Percentiles rank a stretch among this genome's conserved stretches.
Conservation (phyloP, 2,888 invertebrate species). For the Platycheirus rosarum region DNA sequence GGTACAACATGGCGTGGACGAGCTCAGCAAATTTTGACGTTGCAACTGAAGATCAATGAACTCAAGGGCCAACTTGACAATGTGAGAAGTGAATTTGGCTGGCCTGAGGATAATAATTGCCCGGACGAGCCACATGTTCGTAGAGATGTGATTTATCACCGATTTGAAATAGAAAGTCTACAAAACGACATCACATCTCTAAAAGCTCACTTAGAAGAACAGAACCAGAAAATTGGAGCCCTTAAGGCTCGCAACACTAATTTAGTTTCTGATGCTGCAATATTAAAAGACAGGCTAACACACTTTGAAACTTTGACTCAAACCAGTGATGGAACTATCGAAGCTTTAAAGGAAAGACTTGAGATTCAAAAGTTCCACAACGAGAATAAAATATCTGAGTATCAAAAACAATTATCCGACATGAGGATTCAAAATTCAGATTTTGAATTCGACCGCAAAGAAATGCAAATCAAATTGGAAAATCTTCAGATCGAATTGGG, state of each 20-base stretch:
- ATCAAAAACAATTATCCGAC: constrained; percentile 76
- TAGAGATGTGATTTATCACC: constrained; percentile 79
- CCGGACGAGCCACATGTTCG: too few relatives aligned
- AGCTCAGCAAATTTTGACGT: constrained; percentile 88
- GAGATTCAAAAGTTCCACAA: constrained; percentile 78
- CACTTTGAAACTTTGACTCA: constrained; percentile 86
- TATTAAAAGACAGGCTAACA: constrained; percentile 85
- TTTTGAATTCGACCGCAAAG: constrained; percentile 76
- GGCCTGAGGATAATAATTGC: constrained; percentile 37
- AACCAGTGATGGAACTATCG: constrained; percentile 86
- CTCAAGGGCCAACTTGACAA: constrained; percentile 85
- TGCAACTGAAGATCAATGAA: constrained; percentile 88
- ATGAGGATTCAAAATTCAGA: constrained; percentile 75
- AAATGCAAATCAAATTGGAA: constrained; percentile 77
- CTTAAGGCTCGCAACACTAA: constrained; percentile 87
- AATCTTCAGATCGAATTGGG: constrained; percentile 76
- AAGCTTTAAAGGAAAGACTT: constrained; percentile 84
- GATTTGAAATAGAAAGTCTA: constrained; percentile 85
- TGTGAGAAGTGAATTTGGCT: constrained; percentile 12
- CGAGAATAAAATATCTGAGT: constrained; percentile 78
- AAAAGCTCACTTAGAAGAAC: constrained; percentile 84
- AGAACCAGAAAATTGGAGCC: constrained; percentile 87
- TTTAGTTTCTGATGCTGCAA: constrained; percentile 86
- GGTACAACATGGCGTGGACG: constrained; percentile 89
- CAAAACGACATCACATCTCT: constrained; percentile 85